Evolutionary conservation across 2,113 vertebrate species (phyloP), one percentile per base, ranked within the genome.

Genomic region (Stegostoma tigrinum): DNA sequence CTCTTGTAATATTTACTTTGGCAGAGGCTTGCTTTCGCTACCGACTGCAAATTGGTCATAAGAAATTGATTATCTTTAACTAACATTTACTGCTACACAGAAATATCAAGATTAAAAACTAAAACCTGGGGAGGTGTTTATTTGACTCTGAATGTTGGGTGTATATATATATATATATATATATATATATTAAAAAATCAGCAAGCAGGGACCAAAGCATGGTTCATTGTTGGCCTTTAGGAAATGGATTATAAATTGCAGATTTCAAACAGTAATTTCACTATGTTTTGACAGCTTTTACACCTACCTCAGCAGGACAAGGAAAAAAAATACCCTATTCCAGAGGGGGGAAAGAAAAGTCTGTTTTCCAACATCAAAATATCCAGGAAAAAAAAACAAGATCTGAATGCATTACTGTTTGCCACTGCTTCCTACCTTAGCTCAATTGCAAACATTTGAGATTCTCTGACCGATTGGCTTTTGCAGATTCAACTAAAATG

Each of bases 201-300:
- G 80, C 80, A 83, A 42, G 38, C 23, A 6, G 38, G 38, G 38
- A 61, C 87, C 27, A 90, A 90, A 90, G 52, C 27, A 4, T 0
- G 14, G 34, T 52, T 90, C 55, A 34, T 1, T 61, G 8, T 55
- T 24, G 23, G 45, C 45, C 24, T 89, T 89, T 89, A 30, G 42
- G 30, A 89, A 89, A 61, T 64, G 52, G 87, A 34, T 90, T 90
- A 27, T 90, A 90, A 89, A 90, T 90, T 90, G 52, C 87, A 90
- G 27, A 61, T 30, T 52, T 89, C 5, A 34, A 61, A 27, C 52
- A 90, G 52, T 27, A 90, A 90, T 52, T 2, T 90, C 87, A 90
- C 52, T n/a, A 90, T 64, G n/a, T 90, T 90, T 52, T 90, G 87
- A 90, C 52, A 90, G 48, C 12, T 64, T 89, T 61, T 24, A 34